Base-by-base conservation (phyloP, 2,888 invertebrate genomes). In the Frankliniella fusca region DNA sequence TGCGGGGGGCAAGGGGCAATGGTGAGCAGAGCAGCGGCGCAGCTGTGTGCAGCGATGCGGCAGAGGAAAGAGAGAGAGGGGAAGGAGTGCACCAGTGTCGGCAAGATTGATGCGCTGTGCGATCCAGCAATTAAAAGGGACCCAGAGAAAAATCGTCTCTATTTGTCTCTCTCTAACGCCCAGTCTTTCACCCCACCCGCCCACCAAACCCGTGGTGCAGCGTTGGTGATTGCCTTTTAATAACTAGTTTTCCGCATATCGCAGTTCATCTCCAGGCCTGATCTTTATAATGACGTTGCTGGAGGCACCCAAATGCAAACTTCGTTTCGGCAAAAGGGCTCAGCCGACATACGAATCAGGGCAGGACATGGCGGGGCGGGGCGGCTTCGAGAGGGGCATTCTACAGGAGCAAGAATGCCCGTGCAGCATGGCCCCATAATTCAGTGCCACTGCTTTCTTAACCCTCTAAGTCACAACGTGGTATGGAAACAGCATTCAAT, bases 111-210 rank as follows among this genome's bases (percentile, higher is more conserved):
- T 76, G 70, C 70, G 23, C 70, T 2, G 23, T 5, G 11, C 27
- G 70, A 76, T 76, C 70, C 27, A 12, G 70, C 70, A 76, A 76
- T 76, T 76, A 76, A 76, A 76, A 76, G 70, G 70, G 27, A 23
- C 23, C 23, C 23, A 76, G 23, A 76, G 70, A 76, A 76, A 76
- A 23, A 76, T 76, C 70, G 27, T 76, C 70, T 76, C 70, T 76
- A 76, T 76, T 76, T 23, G 70, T 76, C 70, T 76, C 70, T 27
- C 70, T 27, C 70, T 27, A 38, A 5, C 38, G 5, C 70, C 23
- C 70, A 7, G 10, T 27, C 70, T 12, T 9, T 27, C n/a, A 65
- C 1, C n/a, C 65, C 70, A 0, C 70, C 70, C 23, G 0, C 23
- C 23, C 15, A 61, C 61, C 61, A 61, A 18, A 15, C 20, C 18